Conservation (phyloP, 2,113 vertebrate genomes). For the Chlorodrepanis virens region DNA sequence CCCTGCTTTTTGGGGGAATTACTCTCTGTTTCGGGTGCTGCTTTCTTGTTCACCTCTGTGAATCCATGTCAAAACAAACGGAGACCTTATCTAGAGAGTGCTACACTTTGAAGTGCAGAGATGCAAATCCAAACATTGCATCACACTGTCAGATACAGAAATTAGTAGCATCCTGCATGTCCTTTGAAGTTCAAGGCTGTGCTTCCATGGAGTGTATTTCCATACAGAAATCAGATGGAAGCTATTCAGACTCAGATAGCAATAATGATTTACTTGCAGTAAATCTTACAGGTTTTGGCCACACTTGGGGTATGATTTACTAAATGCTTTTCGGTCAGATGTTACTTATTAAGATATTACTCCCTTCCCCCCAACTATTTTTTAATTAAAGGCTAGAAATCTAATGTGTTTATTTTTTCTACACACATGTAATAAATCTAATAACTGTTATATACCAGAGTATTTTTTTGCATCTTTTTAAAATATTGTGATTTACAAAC, state of each 20-base stretch:
- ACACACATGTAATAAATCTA: slow-evolving; percentile 70
- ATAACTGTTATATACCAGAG: slow-evolving; percentile 23
- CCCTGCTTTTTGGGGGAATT: background rate
- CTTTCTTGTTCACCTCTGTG: slow-evolving; percentile 86
- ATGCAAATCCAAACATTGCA: slow-evolving; percentile 81
- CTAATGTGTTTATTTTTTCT: slow-evolving; percentile 59
- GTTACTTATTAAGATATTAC: slow-evolving; percentile 69
- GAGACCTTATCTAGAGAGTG: slow-evolving; percentile 77
- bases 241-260: slow-evolving; percentile 78
- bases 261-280: slow-evolving; percentile 73
- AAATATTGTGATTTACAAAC: slow-evolving; percentile 11
- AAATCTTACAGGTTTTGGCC: slow-evolving; percentile 58
- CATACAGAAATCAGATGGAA: slow-evolving; percentile 79
- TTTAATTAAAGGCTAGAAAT: slow-evolving; percentile 73
- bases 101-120: slow-evolving; percentile 83
- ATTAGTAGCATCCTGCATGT: slow-evolving; percentile 76
- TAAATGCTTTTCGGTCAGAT: slow-evolving; percentile 60
- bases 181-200: slow-evolving; percentile 80
- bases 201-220: slow-evolving; percentile 61
- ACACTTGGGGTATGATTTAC: slow-evolving; percentile 54
- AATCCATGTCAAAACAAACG: slow-evolving; percentile 85
- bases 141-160: slow-evolving; percentile 77
- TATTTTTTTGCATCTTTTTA: slow-evolving; percentile 5
- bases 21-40: slow-evolving; percentile 74
- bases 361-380: slow-evolving; percentile 52